These are phyloP conservation scores for Hypselothyrea guttata DNA, from an alignment of 2,888 invertebrate species.

Conservation along the genomic window DNA sequence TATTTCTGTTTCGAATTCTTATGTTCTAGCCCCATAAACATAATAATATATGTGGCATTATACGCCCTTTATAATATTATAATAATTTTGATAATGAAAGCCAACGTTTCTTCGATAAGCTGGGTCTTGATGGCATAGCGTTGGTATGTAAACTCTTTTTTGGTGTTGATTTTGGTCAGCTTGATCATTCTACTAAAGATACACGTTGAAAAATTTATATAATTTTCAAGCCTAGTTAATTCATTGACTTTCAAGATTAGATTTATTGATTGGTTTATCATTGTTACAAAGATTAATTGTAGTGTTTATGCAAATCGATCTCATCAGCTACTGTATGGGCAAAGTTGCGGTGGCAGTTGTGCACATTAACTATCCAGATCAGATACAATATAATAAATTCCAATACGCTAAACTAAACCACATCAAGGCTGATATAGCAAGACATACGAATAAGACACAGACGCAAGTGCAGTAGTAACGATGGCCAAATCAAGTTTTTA, in stretches of 20 bases:
- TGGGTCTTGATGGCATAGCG: background rate
- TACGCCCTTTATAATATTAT: conserved; percentile 66
- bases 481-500: background rate
- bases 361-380: too few species aligned
- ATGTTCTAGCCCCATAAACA: conserved; percentile 55
- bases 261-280: conserved; percentile 56
- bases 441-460: background rate
- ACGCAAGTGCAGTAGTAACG: background rate
- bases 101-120: conserved; percentile 38
- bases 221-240: conserved; percentile 51
- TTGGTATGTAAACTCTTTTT: conserved; percentile 1
- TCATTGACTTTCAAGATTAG: conserved; percentile 39
- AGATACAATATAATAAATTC: conserved; percentile 1
- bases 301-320: conserved; percentile 75
- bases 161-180: conserved; percentile 45
- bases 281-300: conserved; percentile 77
- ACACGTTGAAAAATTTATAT: conserved; percentile 65
- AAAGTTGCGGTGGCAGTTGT: conserved; percentile 62
- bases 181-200: conserved; percentile 69
- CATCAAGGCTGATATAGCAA: background rate
- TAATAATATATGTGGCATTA: conserved; percentile 68
- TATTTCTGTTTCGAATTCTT: conserved; percentile 14
- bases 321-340: conserved; percentile 74
- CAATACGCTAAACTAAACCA: background rate
- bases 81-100: conserved; percentile 66